Base-by-base conservation (phyloP, 2,888 invertebrate genomes). In the Drosophila picticornis region DNA sequence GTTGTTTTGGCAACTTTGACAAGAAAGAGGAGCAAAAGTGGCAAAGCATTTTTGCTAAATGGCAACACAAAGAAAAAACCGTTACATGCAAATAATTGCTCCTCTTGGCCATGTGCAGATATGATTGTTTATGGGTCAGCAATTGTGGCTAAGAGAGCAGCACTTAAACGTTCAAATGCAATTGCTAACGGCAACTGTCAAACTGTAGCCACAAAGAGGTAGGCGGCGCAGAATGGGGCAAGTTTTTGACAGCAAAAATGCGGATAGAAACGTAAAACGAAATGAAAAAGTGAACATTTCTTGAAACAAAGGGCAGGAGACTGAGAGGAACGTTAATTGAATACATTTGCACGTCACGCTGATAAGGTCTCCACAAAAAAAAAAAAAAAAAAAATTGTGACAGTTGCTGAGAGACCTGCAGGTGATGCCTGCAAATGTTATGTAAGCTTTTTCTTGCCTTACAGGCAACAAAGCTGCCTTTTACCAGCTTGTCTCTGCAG, bases 21-120 rank as follows among this genome's bases (percentile, higher is more conserved):
- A 73, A 65, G 60, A 69, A 60, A 63, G 46, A 62, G 13, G 62
- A 32, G 34, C 48, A 63, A 84, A 63, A 84, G 72, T 87, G 83
- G 40, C 73, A 68, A 57, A 64, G 34, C 71, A 75, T 72, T 85
- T 86, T 80, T 80, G 75, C 82, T 88, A 88, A 85, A 83, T 79
- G 81, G 56, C 65, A 43, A 56, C 65, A 68, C 63, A 74, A 74
- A 62, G 68, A 65, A 69, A 16, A 38, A 53, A 34, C 62, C 70
- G 61, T 25, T 63, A 75, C 77, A 78, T 70, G 60, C 50, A 72
- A 72, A 76, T 79, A 79, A 84, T 84, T 84, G 79, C 81, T 52
- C 19, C 32, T 11, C 43, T 36, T 56, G 40, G 48, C 36, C 66
- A 36, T 61, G 29, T 62, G 46, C 64, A 13, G 43, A 19, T 65